Conservation (phyloP, 2,888 invertebrate species). For the Heteromurus nitidus region DNA sequence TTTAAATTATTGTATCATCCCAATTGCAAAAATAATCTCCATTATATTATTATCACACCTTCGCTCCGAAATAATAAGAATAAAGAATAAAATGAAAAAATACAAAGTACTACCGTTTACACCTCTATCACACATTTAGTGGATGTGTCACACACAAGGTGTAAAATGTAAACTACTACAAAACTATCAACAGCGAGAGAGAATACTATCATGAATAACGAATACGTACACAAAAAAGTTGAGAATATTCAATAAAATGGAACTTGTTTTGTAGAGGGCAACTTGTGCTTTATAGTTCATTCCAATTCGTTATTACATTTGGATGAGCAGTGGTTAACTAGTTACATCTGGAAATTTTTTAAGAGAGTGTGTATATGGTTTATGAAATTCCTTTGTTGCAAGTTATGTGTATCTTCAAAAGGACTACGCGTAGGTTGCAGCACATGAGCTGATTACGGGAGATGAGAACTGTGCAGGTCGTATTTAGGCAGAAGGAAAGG, state of each 20-base stretch:
- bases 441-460: too few species aligned
- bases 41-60: conserved; percentile 54
- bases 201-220: conserved; percentile 21
- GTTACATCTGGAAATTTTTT: too few species aligned
- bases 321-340: too few species aligned
- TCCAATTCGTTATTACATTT: background rate
- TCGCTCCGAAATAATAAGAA: conserved; percentile 63
- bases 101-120: conserved; percentile 55
- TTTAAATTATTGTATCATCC: conserved; percentile 56
- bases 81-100: too few species aligned
- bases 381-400: too few species aligned
- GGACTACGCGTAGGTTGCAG: too few species aligned
- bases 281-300: background rate
- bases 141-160: conserved; percentile 26
- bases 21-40: conserved; percentile 23
- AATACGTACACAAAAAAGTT: conserved; percentile 13
- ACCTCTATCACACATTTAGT: conserved; percentile 7
- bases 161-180: conserved; percentile 9
- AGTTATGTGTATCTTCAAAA: too few species aligned
- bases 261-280: conserved; percentile 16
- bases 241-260: conserved; percentile 18
- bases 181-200: conserved; percentile 17
- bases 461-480: too few species aligned
- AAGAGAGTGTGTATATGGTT: background rate
- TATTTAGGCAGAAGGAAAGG: too few species aligned